Conservation (phyloP, 2,113 vertebrate species). For the Xyrauchen texanus region DNA sequence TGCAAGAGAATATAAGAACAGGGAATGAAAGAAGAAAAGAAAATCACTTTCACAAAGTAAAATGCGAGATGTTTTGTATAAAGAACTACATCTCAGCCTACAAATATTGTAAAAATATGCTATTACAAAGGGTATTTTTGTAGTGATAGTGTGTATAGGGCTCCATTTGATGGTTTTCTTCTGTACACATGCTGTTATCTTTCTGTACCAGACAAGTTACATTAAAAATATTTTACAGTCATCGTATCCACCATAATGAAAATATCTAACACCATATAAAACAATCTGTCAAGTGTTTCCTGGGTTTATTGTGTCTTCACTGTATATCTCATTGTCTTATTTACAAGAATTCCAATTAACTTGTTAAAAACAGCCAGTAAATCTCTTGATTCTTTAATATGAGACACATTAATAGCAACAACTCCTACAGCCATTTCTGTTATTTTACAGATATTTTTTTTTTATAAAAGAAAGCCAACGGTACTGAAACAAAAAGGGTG, state of each 20-base stretch:
- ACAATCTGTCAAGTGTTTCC: slow-evolving; percentile 16
- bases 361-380: slow-evolving; percentile 18
- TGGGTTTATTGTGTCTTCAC: slow-evolving; percentile 28
- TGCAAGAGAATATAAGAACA: background rate
- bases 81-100: too few species aligned
- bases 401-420: background rate
- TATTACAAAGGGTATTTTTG: too few species aligned
- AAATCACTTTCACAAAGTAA: background rate
- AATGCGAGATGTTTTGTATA: background rate
- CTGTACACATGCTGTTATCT: background rate
- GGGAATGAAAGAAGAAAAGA: background rate
- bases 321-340: too few species aligned
- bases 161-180: background rate
- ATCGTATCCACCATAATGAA: background rate
- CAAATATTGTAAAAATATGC: too few species aligned
- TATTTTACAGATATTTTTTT: background rate
- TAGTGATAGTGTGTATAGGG: too few species aligned
- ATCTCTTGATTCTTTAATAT: slow-evolving; percentile 3
- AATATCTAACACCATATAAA: background rate
- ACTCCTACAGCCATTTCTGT: slow-evolving; percentile 1
- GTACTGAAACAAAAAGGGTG: too few species aligned
- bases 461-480: slow-evolving; percentile 22
- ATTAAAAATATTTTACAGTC: background rate
- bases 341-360: background rate
- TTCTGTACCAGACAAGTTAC: background rate